Base-by-base conservation (phyloP, 2,797 vertebrate genomes). In the Streptopelia turtur region DNA sequence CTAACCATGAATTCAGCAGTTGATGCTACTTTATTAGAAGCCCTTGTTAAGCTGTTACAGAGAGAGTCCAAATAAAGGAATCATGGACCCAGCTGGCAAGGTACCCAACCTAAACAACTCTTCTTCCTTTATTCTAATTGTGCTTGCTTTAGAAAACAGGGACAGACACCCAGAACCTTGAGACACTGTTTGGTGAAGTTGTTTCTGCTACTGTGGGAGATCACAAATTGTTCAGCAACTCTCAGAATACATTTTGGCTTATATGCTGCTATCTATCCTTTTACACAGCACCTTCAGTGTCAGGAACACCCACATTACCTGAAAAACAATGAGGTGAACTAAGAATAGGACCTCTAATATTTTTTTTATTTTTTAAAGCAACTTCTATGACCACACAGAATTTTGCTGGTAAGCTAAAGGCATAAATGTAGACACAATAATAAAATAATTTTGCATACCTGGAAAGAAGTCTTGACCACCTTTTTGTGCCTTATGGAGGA, bases 151-250 rank as follows among this genome's bases (percentile, higher is more conserved):
- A 49, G 43, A 14, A 61, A 61, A 31, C 0, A 16, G 15, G 25
- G 15, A 45, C 57, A 45, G 17, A 20, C 28, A 33, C 18, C 13
- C 47, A 61, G 55, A 81, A 17, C n/a, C 53, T 33, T 5, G 21
- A 53, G 25, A 18, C 28, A 21, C 39, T 27, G 0, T 27, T 47
- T 15, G 22, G 11, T 57, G 52, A 27, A 45, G 23, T 1, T 61
- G 20, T 31, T 55, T 45, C 49, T 90, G 64, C 0, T 5, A 5
- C 72, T 12, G 3, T 0, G 0, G 21, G 49, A 59, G 16, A 30
- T 24, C 12, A 33, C 50, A 87, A 72, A 30, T 9, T 18, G 5
- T 9, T 59, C n/a, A 14, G 17, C 25, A 80, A 1, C 55, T 45
- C 28, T 45, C 50, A 35, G 50, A 5, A 5, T 16, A 4, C 3